Percentiles rank a stretch among this genome's conserved stretches.
phyloP scores from a whole-genome alignment of 2,888 invertebrate species.

The Ophraella communa region DNA sequence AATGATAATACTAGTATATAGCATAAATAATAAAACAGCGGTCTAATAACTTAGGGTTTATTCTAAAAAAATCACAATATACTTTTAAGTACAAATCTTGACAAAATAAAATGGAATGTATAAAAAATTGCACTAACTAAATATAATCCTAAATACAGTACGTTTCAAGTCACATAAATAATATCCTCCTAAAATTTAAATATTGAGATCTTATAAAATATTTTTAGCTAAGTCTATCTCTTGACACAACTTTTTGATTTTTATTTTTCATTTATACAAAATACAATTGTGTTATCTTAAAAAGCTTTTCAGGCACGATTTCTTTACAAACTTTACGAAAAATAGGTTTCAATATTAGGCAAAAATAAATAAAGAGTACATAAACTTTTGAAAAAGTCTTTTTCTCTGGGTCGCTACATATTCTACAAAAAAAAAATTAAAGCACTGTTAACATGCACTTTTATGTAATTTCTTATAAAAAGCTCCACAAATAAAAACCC shows the following conservation, averaged over 20 bases:
- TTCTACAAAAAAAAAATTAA: constrained; percentile 36
- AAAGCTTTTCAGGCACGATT: constrained; percentile 49
- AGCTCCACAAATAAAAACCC: background rate
- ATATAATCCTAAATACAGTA: constrained; percentile 43
- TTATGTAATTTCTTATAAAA: constrained; percentile 17
- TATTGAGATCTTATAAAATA: constrained; percentile 49
- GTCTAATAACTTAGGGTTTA: constrained; percentile 22
- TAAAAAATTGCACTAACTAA: constrained; percentile 47
- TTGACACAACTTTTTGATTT: constrained; percentile 36
- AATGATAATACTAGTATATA: too few species aligned
- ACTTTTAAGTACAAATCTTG: constrained; percentile 40
- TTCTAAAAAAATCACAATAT: constrained; percentile 39
- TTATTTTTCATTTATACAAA: constrained; percentile 37
- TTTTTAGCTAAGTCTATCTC: constrained; percentile 28
- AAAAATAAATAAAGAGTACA: constrained; percentile 37
- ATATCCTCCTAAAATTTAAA: constrained; percentile 42
- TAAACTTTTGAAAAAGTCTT: constrained; percentile 42
- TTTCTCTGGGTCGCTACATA: constrained; percentile 46
- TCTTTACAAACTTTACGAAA: constrained; percentile 44
- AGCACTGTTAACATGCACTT: constrained; percentile 32
- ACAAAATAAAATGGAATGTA: constrained; percentile 47
- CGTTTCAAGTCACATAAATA: constrained; percentile 39
- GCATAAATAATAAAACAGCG: background rate
- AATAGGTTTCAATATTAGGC: constrained; percentile 40
- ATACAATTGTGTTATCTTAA: constrained; percentile 41